Evolutionary conservation across 2,888 invertebrate genomes (phyloP).

Genomic region (Rapana venosa): DNA sequence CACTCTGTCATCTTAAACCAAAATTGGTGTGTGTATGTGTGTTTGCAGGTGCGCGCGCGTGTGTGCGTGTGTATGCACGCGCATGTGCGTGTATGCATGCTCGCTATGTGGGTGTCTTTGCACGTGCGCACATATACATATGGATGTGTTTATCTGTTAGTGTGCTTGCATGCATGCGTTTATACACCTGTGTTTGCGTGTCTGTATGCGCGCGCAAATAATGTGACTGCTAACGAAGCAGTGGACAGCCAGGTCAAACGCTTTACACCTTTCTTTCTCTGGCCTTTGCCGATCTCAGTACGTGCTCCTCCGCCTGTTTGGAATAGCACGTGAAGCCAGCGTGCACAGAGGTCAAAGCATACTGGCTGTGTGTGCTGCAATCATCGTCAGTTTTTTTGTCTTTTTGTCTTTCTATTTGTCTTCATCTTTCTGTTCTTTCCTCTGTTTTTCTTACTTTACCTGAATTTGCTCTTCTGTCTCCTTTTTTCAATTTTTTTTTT

Average conservation of each 20-base stretch:
- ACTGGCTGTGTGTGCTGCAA: background rate
- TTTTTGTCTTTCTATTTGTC: too few relatives aligned
- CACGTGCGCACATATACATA: background rate
- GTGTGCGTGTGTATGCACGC: background rate
- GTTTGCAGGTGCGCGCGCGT: background rate
- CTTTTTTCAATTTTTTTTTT: too few relatives aligned
- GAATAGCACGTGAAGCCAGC: background rate
- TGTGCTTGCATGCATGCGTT: background rate
- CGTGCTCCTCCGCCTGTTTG: too few relatives aligned
- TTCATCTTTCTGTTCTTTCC: too few relatives aligned
- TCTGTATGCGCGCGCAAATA: background rate
- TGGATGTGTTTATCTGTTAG: background rate
- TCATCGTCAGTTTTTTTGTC: background rate
- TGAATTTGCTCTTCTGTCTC: too few relatives aligned
- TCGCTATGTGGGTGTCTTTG: background rate
- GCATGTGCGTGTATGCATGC: background rate
- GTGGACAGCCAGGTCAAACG: background rate
- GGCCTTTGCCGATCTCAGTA: too few relatives aligned
- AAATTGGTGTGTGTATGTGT: background rate
- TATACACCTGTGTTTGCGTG: background rate
- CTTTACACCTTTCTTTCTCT: background rate
- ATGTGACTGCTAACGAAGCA: background rate
- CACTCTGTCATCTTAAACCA: too few relatives aligned
- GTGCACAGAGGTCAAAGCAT: background rate
- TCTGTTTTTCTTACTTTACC: too few relatives aligned